phyloP scores from a whole-genome alignment of 2,113 vertebrate genomes.

The Romanogobio albipinnatus region DNA sequence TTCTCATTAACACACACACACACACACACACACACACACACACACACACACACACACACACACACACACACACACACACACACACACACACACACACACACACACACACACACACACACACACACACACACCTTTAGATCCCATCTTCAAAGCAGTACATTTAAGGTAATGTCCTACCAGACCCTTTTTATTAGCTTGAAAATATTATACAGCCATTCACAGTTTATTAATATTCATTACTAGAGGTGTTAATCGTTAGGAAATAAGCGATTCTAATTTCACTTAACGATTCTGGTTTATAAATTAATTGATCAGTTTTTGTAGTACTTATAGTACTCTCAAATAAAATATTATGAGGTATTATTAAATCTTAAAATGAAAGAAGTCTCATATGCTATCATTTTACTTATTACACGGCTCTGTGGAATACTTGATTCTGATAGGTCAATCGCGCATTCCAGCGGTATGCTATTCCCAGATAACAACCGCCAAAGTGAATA shows the following conservation, averaged over 20 bases:
- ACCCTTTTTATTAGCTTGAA: neutral
- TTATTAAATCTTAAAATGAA: neutral
- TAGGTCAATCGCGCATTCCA: no score
- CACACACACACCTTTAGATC: constrained; percentile 2
- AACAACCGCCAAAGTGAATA: no score
- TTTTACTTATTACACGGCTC: no score
- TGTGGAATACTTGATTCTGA: no score
- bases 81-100: constrained; percentile 38
- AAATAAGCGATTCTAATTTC: no score
- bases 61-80: constrained; percentile 33
- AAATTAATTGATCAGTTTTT: neutral
- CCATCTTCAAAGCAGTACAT: neutral
- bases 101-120: constrained; percentile 23
- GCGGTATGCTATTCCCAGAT: no score
- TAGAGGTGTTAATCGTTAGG: neutral
- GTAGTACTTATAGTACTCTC: neutral
- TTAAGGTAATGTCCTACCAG: neutral
- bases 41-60: constrained; percentile 21
- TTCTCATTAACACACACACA: constrained; percentile 39
- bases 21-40: constrained; percentile 26
- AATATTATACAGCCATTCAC: neutral
- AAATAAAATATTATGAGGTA: neutral
- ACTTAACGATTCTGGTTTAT: no score
- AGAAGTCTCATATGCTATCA: neutral
- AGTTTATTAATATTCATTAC: neutral